Conservation (phyloP, 1,140 invertebrate genomes). For the Drosophila pseudoananassae region DNA sequence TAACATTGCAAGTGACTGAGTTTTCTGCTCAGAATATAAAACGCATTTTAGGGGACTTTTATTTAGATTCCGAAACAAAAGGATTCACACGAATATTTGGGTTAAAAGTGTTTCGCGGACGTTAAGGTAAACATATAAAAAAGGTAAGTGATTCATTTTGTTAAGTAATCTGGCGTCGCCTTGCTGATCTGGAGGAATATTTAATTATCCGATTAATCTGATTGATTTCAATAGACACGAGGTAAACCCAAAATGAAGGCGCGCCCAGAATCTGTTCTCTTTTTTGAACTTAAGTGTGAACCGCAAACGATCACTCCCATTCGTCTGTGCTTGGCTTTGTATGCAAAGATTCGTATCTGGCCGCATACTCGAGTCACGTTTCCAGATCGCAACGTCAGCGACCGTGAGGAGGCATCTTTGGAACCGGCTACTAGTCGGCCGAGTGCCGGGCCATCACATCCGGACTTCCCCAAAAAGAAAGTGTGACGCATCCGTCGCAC, state of each 20-base stretch:
- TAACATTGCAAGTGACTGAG: constrained; percentile 7
- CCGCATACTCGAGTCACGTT: constrained; percentile 61
- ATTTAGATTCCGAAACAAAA: constrained; percentile 5
- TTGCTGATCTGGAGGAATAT: constrained; percentile 16
- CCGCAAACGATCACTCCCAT: constrained; percentile 1
- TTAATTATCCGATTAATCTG: constrained; percentile 26
- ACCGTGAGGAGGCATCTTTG: constrained; percentile 38
- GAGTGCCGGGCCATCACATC: constrained; percentile 15
- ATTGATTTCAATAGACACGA: constrained; percentile 23
- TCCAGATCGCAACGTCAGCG: constrained; percentile 32
- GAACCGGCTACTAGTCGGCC: constrained; percentile 33
- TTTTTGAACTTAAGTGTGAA: not conserved
- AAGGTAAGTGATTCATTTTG: constrained; percentile 16
- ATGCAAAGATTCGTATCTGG: constrained; percentile 38
- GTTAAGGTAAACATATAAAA: not conserved
- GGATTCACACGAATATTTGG: constrained; percentile 32
- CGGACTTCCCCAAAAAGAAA: constrained; percentile 76
- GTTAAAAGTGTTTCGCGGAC: not conserved
- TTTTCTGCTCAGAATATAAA: constrained; percentile 4
- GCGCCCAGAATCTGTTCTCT: constrained; percentile 7
- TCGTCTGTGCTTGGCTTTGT: not conserved
- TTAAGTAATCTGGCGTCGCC: constrained; percentile 14
- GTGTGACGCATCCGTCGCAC: constrained; percentile 55
- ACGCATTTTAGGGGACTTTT: constrained; percentile 14
- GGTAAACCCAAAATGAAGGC: constrained; percentile 1